phyloP scores from a whole-genome alignment of 2,797 vertebrate genomes.

The Sebastes oblongus region DNA sequence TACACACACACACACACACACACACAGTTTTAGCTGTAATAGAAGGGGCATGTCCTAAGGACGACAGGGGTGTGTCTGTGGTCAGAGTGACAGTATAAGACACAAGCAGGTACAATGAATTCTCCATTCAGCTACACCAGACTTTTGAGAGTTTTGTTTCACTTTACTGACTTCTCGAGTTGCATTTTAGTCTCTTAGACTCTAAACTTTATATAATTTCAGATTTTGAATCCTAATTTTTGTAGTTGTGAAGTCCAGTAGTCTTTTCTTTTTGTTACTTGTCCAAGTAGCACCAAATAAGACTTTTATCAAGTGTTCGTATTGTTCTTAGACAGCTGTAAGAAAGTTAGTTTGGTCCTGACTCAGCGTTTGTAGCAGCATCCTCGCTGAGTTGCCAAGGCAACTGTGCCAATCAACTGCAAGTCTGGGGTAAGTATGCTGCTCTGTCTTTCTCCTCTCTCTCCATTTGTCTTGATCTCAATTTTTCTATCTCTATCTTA shows the following conservation, averaged over 20 bases:
- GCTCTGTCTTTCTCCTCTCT: constrained; percentile 13
- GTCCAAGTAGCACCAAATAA: not conserved
- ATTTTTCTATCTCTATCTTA: not conserved
- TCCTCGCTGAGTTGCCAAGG: constrained; percentile 72
- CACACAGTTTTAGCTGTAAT: constrained; percentile 17
- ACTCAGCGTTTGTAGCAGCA: constrained; percentile 60
- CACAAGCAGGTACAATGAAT: constrained; percentile 56
- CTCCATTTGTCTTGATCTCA: not conserved
- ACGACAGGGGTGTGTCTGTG: constrained; percentile 72
- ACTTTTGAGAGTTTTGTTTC: constrained; percentile 12
- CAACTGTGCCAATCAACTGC: constrained; percentile 62
- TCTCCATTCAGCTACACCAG: constrained; percentile 49
- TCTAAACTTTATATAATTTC: not conserved
- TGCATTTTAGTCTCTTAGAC: not conserved
- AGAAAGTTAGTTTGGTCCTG: constrained; percentile 36
- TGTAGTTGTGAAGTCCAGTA: not conserved
- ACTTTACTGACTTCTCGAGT: not conserved
- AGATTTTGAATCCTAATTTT: not conserved
- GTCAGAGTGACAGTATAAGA: constrained; percentile 73
- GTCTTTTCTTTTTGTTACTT: not conserved
- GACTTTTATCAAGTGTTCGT: not conserved
- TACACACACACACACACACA: not conserved
- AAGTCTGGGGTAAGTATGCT: constrained; percentile 73
- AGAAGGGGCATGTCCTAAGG: constrained; percentile 59
- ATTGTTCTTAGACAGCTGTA: not conserved